Base-by-base conservation (phyloP, 2,113 vertebrate genomes). In the Conger conger region DNA sequence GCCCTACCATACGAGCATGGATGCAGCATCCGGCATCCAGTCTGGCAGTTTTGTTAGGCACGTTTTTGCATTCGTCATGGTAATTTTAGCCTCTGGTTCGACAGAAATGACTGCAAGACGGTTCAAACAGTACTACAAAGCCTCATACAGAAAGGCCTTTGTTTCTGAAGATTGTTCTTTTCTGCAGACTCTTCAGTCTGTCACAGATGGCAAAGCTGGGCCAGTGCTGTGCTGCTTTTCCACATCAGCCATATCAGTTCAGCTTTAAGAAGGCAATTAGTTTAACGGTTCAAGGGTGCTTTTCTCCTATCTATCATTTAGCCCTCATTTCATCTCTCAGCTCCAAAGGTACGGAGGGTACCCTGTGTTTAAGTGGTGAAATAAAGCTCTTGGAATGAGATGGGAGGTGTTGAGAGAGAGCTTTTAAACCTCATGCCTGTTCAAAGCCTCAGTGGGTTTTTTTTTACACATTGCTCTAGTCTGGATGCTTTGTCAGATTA, bases 401-500 rank as follows among this genome's bases (percentile, higher is more conserved):
- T 87, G 88, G 88, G 87, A 87, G 89, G 87, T 86, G 85, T 85
- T 88, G 88, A 89, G 40, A 79, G 73, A 85, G 81, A 40, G 85
- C 76, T 82, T 87, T 87, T 86, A 85, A 88, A 86, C 87, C 85
- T 17, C 84, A 73, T 78, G 77, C n/a, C 17, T 87, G 91, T 92
- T 95, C 91, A 94, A 93, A 94, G 93, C 80, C 78, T 0, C 50
- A 85, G 13, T 60, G 84, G 79, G 87, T 89, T 89, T 87, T 91
- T 89, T 76, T 85, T 86, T 45, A 73, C 20, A 82, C 83, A 82
- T 88, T 91, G 91, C 86, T 92, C 63, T 80, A 38, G n/a, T 17
- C 45, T 63, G 20, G 18, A 81, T 83, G 81, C 87, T 83, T 76
- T 84, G 89, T 89, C 80, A 94, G 93, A 94, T 95, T 95, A 96